phyloP scores from a whole-genome alignment of 37 sponge, comb jelly and placozoan genomes.

The Petrosia ficiformis region DNA sequence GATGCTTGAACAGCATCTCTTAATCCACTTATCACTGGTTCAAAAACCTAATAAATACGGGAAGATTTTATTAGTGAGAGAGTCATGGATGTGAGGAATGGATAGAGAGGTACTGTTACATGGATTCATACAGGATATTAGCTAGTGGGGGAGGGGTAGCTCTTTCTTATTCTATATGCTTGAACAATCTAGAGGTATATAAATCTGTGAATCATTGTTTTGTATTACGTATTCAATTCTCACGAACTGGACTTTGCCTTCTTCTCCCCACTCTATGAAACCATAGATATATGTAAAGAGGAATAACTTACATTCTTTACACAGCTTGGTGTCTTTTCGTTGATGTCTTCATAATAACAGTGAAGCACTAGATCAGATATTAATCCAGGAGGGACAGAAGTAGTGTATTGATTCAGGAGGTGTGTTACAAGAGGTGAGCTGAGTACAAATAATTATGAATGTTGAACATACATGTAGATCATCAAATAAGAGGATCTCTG shows the following conservation, averaged over 20 bases:
- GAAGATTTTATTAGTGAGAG: no score
- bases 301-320: no score
- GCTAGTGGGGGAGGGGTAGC: no score
- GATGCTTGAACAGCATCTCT: not conserved
- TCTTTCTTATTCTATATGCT: no score
- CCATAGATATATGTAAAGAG: conserved; percentile 28
- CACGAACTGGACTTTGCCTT: no score
- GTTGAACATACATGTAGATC: no score
- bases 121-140: no score
- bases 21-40: conserved; percentile 19
- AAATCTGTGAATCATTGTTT: no score
- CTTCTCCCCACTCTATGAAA: conserved; percentile 14
- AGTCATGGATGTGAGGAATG: no score
- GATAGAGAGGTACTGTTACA: no score
- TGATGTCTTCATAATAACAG: conserved; percentile 17
- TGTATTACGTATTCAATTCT: no score
- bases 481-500: no score
- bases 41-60: conserved; percentile 48
- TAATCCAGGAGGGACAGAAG: conserved; percentile 45
- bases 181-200: not conserved
- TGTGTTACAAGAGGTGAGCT: conserved; percentile 17
- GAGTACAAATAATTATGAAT: not conserved
- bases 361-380: conserved; percentile 57
- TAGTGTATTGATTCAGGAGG: conserved; percentile 7
- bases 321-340: conserved; percentile 8